A percentile compares a stretch with the other conserved stretches of the same genome.
Conservation (phyloP, 2,797 vertebrate genomes). For the Fistularia commersonii region DNA sequence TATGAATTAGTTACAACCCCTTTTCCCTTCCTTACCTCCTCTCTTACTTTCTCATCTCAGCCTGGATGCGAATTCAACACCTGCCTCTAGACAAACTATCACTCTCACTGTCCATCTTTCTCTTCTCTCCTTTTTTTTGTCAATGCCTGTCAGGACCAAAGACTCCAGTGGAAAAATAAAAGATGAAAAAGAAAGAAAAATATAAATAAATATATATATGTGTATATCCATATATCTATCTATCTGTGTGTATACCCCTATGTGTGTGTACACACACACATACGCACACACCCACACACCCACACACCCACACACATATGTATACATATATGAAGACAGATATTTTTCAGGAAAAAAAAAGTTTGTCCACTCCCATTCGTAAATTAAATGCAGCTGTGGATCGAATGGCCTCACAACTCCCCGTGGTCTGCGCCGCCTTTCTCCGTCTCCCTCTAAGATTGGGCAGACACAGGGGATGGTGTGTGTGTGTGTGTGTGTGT, state of each 20-base stretch:
- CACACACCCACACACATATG: too few relatives aligned
- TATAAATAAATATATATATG: constrained; percentile 26
- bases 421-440: constrained; percentile 43
- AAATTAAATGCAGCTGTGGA: constrained; percentile 80
- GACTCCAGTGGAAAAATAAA: constrained; percentile 46
- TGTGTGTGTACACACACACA: constrained; percentile 1
- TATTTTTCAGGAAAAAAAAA: constrained; percentile 56
- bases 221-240: constrained; percentile 24
- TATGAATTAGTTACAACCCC: constrained; percentile 84
- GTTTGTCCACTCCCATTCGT: constrained; percentile 58
- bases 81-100: constrained; percentile 67
- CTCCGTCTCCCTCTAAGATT: constrained; percentile 54
- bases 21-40: constrained; percentile 64
- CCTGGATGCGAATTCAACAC: constrained; percentile 63
- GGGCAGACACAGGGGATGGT: constrained; percentile 70
- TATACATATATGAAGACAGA: constrained; percentile 25
- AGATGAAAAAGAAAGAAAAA: constrained; percentile 38
- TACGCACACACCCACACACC: too few relatives aligned
- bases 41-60: constrained; percentile 59
- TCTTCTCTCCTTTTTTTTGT: constrained; percentile 14
- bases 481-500: constrained; percentile 20
- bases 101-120: constrained; percentile 44
- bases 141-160: constrained; percentile 40
- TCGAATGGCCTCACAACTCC: constrained; percentile 63
- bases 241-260: constrained; percentile 13